A percentile compares a stretch with the other conserved stretches of the same genome.
phyloP scores from a whole-genome alignment of 2,797 vertebrate genomes.

The Adelosebastes latens region DNA sequence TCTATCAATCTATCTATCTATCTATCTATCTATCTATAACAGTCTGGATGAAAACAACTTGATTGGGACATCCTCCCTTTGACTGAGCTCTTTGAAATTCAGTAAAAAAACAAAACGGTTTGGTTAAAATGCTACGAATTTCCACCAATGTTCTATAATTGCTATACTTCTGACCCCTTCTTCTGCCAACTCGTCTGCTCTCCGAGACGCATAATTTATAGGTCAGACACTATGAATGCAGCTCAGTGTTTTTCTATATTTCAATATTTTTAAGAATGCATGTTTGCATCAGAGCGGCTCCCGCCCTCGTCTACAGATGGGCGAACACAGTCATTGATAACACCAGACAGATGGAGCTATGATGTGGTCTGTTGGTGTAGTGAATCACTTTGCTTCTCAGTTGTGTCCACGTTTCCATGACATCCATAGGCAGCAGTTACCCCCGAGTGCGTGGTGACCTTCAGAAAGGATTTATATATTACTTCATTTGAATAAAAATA shows the following conservation, averaged over 20 bases:
- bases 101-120: too few relatives aligned
- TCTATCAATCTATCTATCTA: too few relatives aligned
- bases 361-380: conserved; percentile 18
- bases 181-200: not conserved
- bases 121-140: not conserved
- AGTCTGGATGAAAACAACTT: not conserved
- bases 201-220: too few relatives aligned
- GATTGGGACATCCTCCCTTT: not conserved
- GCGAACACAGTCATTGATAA: conserved; percentile 7
- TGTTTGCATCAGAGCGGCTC: conserved; percentile 7
- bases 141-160: not conserved
- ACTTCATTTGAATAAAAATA: not conserved
- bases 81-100: not conserved
- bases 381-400: conserved; percentile 37
- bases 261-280: not conserved
- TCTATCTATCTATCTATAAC: too few relatives aligned
- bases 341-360: conserved; percentile 39
- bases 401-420: conserved; percentile 21
- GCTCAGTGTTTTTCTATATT: not conserved
- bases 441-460: conserved; percentile 17
- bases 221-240: not conserved
- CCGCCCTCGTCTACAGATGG: conserved; percentile 30
- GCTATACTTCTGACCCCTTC: not conserved
- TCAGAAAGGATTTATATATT: not conserved
- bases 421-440: conserved; percentile 8